Evolutionary conservation across 1,140 invertebrate genomes (phyloP).

Genomic region (Cotesia typhae): DNA sequence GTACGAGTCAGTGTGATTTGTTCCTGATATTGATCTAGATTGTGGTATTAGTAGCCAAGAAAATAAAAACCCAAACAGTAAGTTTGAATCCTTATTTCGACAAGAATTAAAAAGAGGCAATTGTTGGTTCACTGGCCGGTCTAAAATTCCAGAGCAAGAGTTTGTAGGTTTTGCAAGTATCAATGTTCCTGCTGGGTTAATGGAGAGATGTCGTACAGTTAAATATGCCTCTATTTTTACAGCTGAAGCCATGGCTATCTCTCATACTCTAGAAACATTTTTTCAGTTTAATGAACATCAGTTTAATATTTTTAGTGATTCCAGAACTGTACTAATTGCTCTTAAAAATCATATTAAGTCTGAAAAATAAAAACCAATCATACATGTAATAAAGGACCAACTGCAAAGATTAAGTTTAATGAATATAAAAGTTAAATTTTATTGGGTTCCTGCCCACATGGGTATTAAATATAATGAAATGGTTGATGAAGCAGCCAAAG

Average conservation of each 20-base stretch:
- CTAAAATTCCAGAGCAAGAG: background rate
- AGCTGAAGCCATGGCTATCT: conserved; percentile 24
- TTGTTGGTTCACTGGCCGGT: conserved; percentile 21
- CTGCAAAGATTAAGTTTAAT: background rate
- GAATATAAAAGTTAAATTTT: background rate
- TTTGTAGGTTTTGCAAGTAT: conserved; percentile 22
- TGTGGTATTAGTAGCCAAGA: background rate
- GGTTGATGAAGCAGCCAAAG: conserved; percentile 21
- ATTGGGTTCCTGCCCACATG: conserved; percentile 22
- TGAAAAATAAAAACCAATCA: background rate
- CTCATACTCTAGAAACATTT: background rate
- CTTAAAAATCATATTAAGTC: background rate
- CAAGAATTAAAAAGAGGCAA: background rate
- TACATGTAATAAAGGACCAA: conserved; percentile 3
- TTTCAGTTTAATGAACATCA: background rate
- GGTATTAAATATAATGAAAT: conserved; percentile 15
- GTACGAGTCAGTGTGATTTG: conserved; percentile 7
- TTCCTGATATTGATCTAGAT: background rate
- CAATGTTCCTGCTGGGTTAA: too few species aligned
- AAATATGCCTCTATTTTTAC: conserved; percentile 20
- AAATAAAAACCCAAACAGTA: background rate
- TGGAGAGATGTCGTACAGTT: background rate
- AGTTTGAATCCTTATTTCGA: conserved; percentile 20
- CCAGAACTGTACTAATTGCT: conserved; percentile 9
- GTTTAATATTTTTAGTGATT: conserved; percentile 23